Base-by-base conservation (phyloP, 2,888 invertebrate genomes). In the Chrysina gloriosa region DNA sequence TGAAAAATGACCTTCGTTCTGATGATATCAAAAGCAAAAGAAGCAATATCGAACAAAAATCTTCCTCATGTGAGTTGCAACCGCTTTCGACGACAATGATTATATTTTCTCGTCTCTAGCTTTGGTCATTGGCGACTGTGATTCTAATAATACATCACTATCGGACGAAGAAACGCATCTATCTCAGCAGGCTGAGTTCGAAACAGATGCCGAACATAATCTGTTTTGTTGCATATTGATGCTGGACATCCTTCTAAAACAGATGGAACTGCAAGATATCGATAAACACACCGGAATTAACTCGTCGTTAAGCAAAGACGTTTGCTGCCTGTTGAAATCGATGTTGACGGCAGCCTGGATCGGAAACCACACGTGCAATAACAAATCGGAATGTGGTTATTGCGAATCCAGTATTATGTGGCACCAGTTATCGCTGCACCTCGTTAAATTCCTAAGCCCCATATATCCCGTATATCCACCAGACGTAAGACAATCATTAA, bases 161-260 rank as follows among this genome's bases (percentile, higher is more conserved):
- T 90, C 90, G 1, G 91, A 91, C 74, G 90, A 91, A 72, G 88
- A 90, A 78, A 87, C 86, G 2, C 88, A 88, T 1, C 85, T 86
- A 9, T 86, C 86, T 16, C 85, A 88, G 50, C 87, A 87, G 70
- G 88, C 89, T 69, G 90, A 91, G 77, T 92, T 91, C 65, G 90
- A 91, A 72, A 87, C 88, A 0, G 91, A 91, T 74, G 86, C 89
- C 11, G 92, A 92, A 77, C 85, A 91, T 63, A 95, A 96, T 81
- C 85, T 97, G n/a, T 94, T 94, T 0, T 97, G 97, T 79, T 98
- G 96, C 81, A 95, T 98, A 73, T 88, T 98, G 36, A 97, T 98
- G 96, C 85, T 98, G 71, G 98, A 99, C 80, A 92, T 98, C 74
- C 84, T 97, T 52, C 85, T 98, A 9, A 97, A 97, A 85, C 98